Conservation (phyloP, 2,888 invertebrate genomes). For the Aphodius granarius region DNA sequence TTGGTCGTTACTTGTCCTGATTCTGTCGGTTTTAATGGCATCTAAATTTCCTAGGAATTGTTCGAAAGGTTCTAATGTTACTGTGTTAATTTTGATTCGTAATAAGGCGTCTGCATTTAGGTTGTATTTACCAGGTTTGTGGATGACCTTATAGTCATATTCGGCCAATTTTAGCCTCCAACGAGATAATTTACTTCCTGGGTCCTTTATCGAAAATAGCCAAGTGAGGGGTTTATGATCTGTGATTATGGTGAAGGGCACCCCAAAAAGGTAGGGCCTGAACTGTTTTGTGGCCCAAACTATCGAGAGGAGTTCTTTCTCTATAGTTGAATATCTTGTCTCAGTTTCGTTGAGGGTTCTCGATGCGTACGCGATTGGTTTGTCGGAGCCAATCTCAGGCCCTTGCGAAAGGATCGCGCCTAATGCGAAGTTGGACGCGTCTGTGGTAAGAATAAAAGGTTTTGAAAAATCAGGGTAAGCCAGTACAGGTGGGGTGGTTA, state of each 20-base stretch:
- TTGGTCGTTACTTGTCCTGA: neutral
- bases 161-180: conserved; percentile 5
- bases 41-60: neutral
- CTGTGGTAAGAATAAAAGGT: conserved; percentile 9
- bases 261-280: conserved; percentile 10
- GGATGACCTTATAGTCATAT: neutral
- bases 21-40: neutral
- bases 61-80: neutral
- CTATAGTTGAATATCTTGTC: conserved; percentile 14
- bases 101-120: conserved; percentile 5
- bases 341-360: conserved; percentile 13
- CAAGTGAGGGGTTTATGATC: conserved; percentile 9
- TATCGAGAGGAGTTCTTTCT: conserved; percentile 16
- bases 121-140: conserved; percentile 11
- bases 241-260: neutral
- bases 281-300: conserved; percentile 18
- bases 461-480: too few relatives aligned
- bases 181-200: neutral
- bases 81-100: neutral
- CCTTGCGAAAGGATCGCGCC: neutral
- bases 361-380: conserved; percentile 13
- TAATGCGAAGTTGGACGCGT: conserved; percentile 3
- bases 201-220: conserved; percentile 4
- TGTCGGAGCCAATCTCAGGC: neutral
- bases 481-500: too few relatives aligned